Percentiles rank a stretch among this genome's conserved stretches.
phyloP scores from a whole-genome alignment of 1,140 invertebrate species.

The Drosophila kepulauana region DNA sequence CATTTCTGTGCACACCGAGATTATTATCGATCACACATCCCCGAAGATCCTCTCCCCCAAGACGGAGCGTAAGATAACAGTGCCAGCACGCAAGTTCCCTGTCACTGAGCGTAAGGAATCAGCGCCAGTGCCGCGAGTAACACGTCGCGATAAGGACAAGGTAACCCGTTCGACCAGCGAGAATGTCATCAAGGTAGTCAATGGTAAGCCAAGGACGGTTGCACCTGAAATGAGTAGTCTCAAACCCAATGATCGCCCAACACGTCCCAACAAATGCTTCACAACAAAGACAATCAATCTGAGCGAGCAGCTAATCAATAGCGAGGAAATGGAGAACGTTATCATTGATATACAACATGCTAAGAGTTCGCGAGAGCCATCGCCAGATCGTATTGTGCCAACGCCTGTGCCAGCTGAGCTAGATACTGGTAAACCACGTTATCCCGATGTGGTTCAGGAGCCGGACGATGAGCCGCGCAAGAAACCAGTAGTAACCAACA shows the following conservation, averaged over 20 bases:
- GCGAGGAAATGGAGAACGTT: conserved; percentile 85
- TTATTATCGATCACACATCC: conserved; percentile 74
- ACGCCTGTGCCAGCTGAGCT: conserved; percentile 87
- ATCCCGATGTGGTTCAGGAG: conserved; percentile 90
- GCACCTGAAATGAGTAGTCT: conserved; percentile 69
- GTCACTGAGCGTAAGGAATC: conserved; percentile 82
- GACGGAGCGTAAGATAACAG: conserved; percentile 68
- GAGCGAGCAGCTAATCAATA: conserved; percentile 73
- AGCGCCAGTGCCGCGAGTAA: conserved; percentile 77
- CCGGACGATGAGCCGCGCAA: conserved; percentile 88
- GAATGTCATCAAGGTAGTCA: conserved; percentile 85
- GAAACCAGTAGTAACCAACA: conserved; percentile 83
- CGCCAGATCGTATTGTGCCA: conserved; percentile 88
- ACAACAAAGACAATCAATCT: conserved; percentile 85
- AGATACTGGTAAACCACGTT: conserved; percentile 88
- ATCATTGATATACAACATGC: conserved; percentile 89
- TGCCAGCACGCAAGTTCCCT: conserved; percentile 50
- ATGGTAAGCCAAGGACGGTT: conserved; percentile 67
- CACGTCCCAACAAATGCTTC: conserved; percentile 78
- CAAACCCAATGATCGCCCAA: conserved; percentile 35
- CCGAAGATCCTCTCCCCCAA: conserved; percentile 55
- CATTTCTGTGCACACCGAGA: conserved; percentile 80
- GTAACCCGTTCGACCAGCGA: conserved; percentile 87
- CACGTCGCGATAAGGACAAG: conserved; percentile 85
- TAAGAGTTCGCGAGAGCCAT: conserved; percentile 90